Conservation (phyloP, 2,797 vertebrate species). For the Astyanax mexicanus region DNA sequence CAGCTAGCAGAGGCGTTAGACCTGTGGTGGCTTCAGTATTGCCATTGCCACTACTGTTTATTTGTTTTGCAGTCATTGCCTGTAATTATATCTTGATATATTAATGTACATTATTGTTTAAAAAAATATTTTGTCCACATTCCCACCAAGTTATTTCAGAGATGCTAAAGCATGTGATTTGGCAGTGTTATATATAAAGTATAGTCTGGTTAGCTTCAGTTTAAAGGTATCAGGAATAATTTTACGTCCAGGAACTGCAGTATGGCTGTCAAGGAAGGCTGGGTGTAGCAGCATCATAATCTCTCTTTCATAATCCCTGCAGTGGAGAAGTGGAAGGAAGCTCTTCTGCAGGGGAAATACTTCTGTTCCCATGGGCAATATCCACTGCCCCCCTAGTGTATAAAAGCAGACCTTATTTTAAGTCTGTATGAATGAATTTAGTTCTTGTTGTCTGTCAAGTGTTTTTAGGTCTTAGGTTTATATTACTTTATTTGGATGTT, state of each 20-base stretch:
- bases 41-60: no score
- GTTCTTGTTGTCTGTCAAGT: not conserved
- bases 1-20: no score
- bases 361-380: not conserved
- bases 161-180: no score
- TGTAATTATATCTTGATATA: not conserved
- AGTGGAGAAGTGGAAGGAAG: slow-evolving; percentile 24
- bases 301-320: slow-evolving; percentile 46
- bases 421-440: slow-evolving; percentile 27
- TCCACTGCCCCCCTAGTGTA: not conserved
- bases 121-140: no score
- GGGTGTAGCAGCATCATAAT: slow-evolving; percentile 41
- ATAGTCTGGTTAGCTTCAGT: not conserved
- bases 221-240: slow-evolving; percentile 16
- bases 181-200: no score
- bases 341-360: slow-evolving; percentile 37
- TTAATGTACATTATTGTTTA: not conserved
- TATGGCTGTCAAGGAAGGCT: slow-evolving; percentile 24
- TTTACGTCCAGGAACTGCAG: slow-evolving; percentile 41
- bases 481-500: no score
- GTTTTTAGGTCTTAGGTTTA: no score
- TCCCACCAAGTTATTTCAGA: no score
- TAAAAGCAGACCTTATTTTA: not conserved
- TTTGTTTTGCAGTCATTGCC: no score
- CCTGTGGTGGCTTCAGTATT: no score